Evolutionary conservation across 64 coral and sea anemone species (phyloP).

Genomic region (Dendronephthya gigantea): DNA sequence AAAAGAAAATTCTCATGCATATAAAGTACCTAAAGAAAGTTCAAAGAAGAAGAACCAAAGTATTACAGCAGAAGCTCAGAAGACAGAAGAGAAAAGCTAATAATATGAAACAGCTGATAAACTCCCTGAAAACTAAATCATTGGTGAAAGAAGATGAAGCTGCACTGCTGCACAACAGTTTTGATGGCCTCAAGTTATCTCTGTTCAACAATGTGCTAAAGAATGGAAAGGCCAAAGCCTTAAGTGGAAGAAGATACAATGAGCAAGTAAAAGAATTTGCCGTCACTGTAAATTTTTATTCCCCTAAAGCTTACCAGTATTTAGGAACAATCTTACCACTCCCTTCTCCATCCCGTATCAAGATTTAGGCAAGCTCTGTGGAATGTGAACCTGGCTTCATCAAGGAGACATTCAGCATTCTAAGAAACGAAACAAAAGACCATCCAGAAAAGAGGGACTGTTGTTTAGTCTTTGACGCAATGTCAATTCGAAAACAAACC

Average conservation of each 20-base stretch:
- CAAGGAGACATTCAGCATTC: background rate
- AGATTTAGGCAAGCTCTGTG: background rate
- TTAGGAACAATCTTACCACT: background rate
- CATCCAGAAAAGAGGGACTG: constrained; percentile 10
- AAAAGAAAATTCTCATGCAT: background rate
- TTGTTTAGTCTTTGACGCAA: constrained; percentile 12
- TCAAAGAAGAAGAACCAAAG: background rate
- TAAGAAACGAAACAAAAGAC: background rate
- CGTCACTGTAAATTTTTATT: background rate
- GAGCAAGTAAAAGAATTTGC: background rate
- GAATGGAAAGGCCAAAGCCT: background rate
- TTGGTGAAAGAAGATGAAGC: background rate
- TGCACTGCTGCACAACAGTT: background rate
- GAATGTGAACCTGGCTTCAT: constrained; percentile 7
- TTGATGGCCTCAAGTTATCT: background rate
- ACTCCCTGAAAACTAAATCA: background rate
- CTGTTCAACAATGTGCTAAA: background rate
- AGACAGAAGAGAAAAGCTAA: background rate
- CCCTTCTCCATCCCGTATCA: background rate
- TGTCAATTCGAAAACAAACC: background rate
- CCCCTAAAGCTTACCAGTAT: background rate
- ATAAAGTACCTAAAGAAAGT: background rate
- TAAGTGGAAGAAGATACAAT: background rate
- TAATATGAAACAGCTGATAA: constrained; percentile 2
- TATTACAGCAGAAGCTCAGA: background rate